Conservation (phyloP, 1,140 invertebrate genomes). For the Dryas iulia region DNA sequence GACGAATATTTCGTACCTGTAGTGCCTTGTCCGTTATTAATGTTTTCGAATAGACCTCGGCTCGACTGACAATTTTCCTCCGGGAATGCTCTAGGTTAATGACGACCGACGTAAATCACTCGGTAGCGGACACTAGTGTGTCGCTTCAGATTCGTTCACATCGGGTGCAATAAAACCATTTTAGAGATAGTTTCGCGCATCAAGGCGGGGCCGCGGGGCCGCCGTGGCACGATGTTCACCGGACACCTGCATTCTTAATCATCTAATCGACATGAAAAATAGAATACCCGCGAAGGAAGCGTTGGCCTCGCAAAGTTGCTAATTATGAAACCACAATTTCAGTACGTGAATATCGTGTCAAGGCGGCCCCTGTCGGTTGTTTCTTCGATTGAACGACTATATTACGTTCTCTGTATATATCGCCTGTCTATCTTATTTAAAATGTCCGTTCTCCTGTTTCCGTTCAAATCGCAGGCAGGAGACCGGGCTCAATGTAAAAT, state of each 20-base stretch:
- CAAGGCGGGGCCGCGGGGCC: constrained; percentile 14
- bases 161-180: constrained; percentile 23
- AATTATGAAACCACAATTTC: constrained; percentile 40
- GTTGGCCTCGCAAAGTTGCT: constrained; percentile 32
- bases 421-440: constrained; percentile 37
- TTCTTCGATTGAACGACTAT: constrained; percentile 42
- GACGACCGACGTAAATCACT: constrained; percentile 12
- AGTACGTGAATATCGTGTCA: constrained; percentile 51
- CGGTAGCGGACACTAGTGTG: constrained; percentile 3
- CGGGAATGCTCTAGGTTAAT: constrained; percentile 24
- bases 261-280: background rate
- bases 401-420: constrained; percentile 54
- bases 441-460: constrained; percentile 13
- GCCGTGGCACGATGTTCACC: constrained; percentile 29
- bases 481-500: constrained; percentile 29
- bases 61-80: constrained; percentile 31
- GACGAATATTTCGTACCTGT: constrained; percentile 21
- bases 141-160: constrained; percentile 6
- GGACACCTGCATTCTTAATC: background rate
- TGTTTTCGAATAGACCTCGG: constrained; percentile 7
- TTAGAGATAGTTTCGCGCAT: constrained; percentile 11
- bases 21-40: constrained; percentile 26
- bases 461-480: constrained; percentile 1
- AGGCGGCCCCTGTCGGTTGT: constrained; percentile 41
- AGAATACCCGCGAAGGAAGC: constrained; percentile 20